Base-by-base conservation (phyloP, 2,113 vertebrate genomes). In the Gadus chalcogrammus region DNA sequence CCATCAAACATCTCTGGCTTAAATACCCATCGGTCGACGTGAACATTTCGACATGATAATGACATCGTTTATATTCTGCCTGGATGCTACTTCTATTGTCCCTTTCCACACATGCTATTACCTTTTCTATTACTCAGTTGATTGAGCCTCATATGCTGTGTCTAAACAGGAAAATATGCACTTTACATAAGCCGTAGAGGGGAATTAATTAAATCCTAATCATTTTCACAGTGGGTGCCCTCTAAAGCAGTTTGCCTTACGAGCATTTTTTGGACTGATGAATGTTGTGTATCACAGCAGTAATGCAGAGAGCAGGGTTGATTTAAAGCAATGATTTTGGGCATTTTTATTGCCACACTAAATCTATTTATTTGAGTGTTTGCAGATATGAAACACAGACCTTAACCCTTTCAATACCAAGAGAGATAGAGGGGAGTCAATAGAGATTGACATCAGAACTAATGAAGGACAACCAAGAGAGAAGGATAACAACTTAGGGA, bases 191-290 rank as follows among this genome's bases (percentile, higher is more conserved):
- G 79, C 82, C 38, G 69, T 79, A 73, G 78, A 82, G 79, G 78
- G 80, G 80, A 87, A 87, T 88, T 87, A 84, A 90, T 89, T 88
- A 89, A 90, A 89, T 82, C 78, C 72, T 80, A 88, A 84, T 86
- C 78, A 84, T 84, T 87, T 87, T 81, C 84, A 88, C 86, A 80
- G 82, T 84, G 83, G 67, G 71, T 87, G 83, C 76, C 24, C 77
- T 79, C 80, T 74, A 77, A 88, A 87, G 79, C 74, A 76, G 68
- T 79, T 81, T 85, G 84, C 87, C 73, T 85, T 84, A 82, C 78
- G 83, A 75, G 70, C 16, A 12, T 24, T 61, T 61, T 61, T 24
- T 60, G 35, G 52, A 42, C 72, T 71, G 65, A 64, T 75, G 75
- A 74, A 73, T 78, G 56, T 73, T 76, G 60, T 72, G 70, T 82